Conservation (phyloP, 2,113 vertebrate genomes). For the Callospermophilus lateralis region DNA sequence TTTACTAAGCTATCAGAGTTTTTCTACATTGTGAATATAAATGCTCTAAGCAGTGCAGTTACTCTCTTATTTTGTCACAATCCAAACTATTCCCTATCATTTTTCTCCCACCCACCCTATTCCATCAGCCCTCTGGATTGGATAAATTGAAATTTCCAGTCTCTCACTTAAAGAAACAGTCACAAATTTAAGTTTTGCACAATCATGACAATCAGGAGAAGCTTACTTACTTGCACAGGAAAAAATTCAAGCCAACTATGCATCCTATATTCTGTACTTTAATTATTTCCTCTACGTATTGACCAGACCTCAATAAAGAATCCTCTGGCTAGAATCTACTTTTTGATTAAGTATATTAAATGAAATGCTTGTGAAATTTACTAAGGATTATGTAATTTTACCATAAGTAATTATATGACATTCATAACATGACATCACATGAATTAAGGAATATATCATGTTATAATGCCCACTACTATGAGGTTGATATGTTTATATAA, state of each 20-base stretch:
- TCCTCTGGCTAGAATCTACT: neutral
- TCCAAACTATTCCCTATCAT: neutral
- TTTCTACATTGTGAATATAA: neutral
- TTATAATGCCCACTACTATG: neutral
- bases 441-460: neutral
- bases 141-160: neutral
- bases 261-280: neutral
- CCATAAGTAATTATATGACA: neutral
- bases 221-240: neutral
- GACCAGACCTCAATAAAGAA: neutral
- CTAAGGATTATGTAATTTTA: neutral
- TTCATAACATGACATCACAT: neutral
- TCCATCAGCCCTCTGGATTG: neutral
- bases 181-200: neutral
- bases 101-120: neutral
- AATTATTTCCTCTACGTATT: neutral
- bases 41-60: neutral
- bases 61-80: neutral
- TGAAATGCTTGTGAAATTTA: conserved; percentile 20
- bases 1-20: neutral
- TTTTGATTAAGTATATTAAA: neutral
- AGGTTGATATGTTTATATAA: neutral
- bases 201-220: conserved; percentile 6
- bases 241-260: neutral
- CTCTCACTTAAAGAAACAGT: neutral